Conservation (phyloP, 2,113 vertebrate genomes). For the Orycteropus afer region DNA sequence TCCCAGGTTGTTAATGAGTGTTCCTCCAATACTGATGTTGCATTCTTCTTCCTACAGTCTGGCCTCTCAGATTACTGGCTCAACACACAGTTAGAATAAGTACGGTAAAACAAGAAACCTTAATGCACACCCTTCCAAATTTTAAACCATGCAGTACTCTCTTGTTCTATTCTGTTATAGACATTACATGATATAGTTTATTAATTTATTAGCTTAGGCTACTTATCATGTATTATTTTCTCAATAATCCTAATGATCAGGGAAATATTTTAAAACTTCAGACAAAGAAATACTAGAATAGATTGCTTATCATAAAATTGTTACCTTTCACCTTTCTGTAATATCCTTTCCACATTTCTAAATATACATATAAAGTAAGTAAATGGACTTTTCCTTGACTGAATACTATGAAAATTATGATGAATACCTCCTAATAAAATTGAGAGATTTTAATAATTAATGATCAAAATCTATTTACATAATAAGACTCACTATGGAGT, state of each 20-base stretch:
- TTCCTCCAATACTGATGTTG: no score
- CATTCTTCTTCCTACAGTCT: no score
- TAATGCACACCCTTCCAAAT: no score
- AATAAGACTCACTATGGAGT: slow-evolving; percentile 22
- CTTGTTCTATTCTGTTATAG: no score
- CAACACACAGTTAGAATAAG: no score
- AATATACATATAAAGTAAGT: background rate
- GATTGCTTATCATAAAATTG: background rate
- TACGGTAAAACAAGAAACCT: no score
- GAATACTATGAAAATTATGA: background rate
- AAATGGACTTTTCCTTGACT: background rate
- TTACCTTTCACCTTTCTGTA: background rate
- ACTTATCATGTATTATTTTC: background rate
- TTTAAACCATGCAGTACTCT: no score
- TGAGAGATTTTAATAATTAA: slow-evolving; percentile 39
- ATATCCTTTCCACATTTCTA: background rate
- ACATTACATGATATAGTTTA: background rate
- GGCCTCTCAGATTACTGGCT: no score
- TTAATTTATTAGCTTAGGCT: background rate
- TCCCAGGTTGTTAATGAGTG: no score
- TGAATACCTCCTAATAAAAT: background rate
- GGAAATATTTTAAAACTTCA: background rate
- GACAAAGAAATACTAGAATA: slow-evolving; percentile 25
- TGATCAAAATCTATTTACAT: slow-evolving; percentile 1
- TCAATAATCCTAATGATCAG: background rate